These are phyloP conservation scores for Notothenia coriiceps DNA, from an alignment of 2,113 vertebrate species.

Conservation along the genomic window DNA sequence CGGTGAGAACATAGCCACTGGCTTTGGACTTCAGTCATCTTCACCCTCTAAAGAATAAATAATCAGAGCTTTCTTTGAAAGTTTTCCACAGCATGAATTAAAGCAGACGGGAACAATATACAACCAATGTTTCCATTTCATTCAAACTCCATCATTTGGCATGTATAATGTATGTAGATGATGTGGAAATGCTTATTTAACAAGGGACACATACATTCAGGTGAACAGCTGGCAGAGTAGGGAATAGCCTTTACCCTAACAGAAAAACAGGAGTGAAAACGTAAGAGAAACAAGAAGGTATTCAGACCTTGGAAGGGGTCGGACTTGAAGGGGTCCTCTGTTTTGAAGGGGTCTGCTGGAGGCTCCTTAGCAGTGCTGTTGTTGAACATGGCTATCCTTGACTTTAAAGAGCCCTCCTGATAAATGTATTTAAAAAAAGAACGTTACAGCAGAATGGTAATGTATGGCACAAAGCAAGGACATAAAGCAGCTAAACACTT, in stretches of 20 bases:
- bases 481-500: background rate
- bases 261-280: conserved; percentile 53
- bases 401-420: conserved; percentile 92
- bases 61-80: background rate
- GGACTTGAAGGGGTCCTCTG: conserved; percentile 94
- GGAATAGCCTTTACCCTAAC: background rate
- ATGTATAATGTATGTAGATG: background rate
- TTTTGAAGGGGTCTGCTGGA: conserved; percentile 92
- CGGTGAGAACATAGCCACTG: conserved; percentile 9
- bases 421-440: background rate
- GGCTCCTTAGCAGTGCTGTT: conserved; percentile 82
- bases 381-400: conserved; percentile 90
- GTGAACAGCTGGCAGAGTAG: background rate
- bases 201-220: background rate
- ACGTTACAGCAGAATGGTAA: no score
- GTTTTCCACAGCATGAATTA: conserved; percentile 17
- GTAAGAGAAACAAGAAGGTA: conserved; percentile 66
- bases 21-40: background rate
- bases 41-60: background rate
- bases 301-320: conserved; percentile 90
- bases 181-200: conserved; percentile 10
- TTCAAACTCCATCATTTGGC: background rate
- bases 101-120: conserved; percentile 1
- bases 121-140: conserved; percentile 12
- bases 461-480: background rate